Base-by-base conservation (phyloP, 1,140 invertebrate species). In the Brachionus rotundiformis region DNA sequence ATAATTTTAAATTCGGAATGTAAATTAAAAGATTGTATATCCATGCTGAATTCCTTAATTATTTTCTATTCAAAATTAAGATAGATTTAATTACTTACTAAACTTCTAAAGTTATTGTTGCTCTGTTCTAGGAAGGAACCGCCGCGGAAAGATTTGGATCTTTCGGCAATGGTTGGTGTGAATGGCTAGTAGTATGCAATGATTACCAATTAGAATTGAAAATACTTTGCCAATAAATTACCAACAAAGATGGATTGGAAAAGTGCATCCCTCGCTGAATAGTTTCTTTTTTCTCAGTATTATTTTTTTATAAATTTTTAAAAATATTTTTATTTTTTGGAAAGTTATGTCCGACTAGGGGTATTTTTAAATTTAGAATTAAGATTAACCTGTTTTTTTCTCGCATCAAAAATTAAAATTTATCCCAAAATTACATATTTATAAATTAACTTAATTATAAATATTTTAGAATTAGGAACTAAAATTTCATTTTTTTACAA, bases 351-450 rank as follows among this genome's bases (percentile, higher is more conserved):
- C n/a, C 10, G 39, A 41, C n/a, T 13, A 41, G n/a, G 10, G 7
- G 1, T 41, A 11, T 11, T 41, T 41, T 41, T 41, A 41, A 41
- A 41, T 41, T 41, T 41, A 41, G 39, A 13, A 13, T 41, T 11
- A 41, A 11, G 39, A 13, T 41, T 11, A 41, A 11, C 39, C 39
- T 41, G 39, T 41, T 41, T 41, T 13, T 10, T 63, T 33, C 16
- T 63, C 6, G 29, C 6, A 4, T 31, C 29, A 11, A 1, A n/a
- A 63, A 63, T 27, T 63, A 27, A 33, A 63, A 27, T 63, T 29
- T 63, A 63, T 29, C 61, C 13, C n/a, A 63, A 54, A 54, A 54
- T 54, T 16, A 54, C 47, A 54, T 54, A 54, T 54, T 54, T 54
- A 2, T 8, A 25, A 19, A 19, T 25, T 25, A 19, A 1, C 47